Percentiles rank a stretch among this genome's conserved stretches.
Evolutionary conservation across 2,113 vertebrate genomes (phyloP).

Genomic region (Forbesichthys papilliferus): DNA sequence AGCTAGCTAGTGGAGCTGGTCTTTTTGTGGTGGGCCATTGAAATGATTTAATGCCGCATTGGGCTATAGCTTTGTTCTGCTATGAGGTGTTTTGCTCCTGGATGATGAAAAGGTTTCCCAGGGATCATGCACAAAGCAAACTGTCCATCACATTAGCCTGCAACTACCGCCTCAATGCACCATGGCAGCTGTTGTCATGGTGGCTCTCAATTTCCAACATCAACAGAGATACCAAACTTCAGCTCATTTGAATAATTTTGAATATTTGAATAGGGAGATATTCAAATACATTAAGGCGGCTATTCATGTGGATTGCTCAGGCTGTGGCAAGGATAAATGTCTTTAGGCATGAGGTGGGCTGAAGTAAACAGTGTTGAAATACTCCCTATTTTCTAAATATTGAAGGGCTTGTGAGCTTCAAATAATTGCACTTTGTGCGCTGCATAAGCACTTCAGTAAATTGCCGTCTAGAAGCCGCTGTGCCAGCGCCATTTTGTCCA

Average conservation of each 20-base stretch:
- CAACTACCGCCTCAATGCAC: slow-evolving; percentile 32
- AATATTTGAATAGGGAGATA: slow-evolving; percentile 31
- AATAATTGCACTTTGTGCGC: neutral
- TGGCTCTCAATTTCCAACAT: slow-evolving; percentile 27
- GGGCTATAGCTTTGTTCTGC: slow-evolving; percentile 27
- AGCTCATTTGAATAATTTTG: slow-evolving; percentile 38
- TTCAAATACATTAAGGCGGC: slow-evolving; percentile 30
- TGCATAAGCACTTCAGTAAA: neutral
- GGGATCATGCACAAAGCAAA: slow-evolving; percentile 42
- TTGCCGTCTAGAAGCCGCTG: neutral
- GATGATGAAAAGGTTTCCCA: slow-evolving; percentile 52
- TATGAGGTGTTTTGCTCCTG: slow-evolving; percentile 37
- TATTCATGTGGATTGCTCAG: slow-evolving; percentile 23
- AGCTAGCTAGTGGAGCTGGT: slow-evolving; percentile 19
- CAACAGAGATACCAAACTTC: slow-evolving; percentile 26
- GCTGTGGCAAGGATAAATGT: slow-evolving; percentile 12
- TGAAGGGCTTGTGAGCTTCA: neutral
- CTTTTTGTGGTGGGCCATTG: slow-evolving; percentile 26
- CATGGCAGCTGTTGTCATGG: slow-evolving; percentile 45
- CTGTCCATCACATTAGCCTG: slow-evolving; percentile 46
- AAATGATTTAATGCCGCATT: slow-evolving; percentile 23
- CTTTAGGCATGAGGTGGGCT: slow-evolving; percentile 4
- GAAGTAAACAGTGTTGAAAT: neutral
- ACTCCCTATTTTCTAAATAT: neutral
- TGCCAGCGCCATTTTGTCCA: neutral